Base-by-base conservation (phyloP, 2,797 vertebrate species). In the Sus cebifrons region DNA sequence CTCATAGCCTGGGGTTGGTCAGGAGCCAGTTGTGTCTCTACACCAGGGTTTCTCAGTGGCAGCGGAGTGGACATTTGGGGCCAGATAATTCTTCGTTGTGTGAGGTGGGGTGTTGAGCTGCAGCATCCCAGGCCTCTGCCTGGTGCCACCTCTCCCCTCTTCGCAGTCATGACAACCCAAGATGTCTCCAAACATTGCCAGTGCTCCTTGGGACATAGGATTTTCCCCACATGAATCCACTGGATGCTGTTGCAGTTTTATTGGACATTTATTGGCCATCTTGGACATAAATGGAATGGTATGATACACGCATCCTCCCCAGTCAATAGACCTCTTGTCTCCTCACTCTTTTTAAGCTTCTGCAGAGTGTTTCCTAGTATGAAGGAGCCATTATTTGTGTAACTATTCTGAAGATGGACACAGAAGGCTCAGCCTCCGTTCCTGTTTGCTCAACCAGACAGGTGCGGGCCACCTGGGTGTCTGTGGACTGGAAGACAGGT, bases 141-240 rank as follows among this genome's bases (percentile, higher is more conserved):
- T n/a, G 23, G 14, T 74, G 5, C 17, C 16, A 32, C 23, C n/a
- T 58, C 27, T 10, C 54, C 10, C 11, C 11, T 40, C n/a, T 56
- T 18, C 32, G 14, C 23, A 0, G 36, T 17, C 13, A 23, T 58
- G 52, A 44, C 7, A 44, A 68, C 25, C 27, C 32, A 23, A 4
- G 13, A 44, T 32, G 44, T 60, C 70, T 60, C 56, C n/a, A 71
- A 7, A 16, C 65, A 15, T 79, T 18, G 27, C 65, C 60, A 18
- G 1, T 10, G 44, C 70, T 27, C 29, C 54, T 20, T 0, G 58
- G 87, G 9, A 23, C 56, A 67, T 5, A 32, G 58, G 60, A 23
- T 14, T 3, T 5, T 21, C 27, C 54, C 27, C 29, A 1, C 16
- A 0, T 0, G 3, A 60, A 17, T 32, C 16, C 36, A 0, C 6